phyloP scores from a whole-genome alignment of 2,113 vertebrate species.

The Clinocottus analis region DNA sequence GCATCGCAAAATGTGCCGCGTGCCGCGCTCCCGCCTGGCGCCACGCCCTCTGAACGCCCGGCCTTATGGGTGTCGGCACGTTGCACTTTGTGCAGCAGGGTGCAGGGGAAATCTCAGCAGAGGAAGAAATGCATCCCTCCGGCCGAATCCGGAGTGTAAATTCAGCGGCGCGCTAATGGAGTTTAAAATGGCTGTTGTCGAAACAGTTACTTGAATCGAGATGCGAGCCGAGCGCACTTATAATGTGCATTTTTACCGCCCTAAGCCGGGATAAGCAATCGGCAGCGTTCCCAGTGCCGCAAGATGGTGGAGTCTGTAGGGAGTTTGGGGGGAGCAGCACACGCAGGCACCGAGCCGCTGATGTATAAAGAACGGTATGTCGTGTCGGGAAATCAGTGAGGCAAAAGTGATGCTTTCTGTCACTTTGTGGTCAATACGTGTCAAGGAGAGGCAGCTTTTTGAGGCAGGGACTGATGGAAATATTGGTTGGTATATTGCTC shows the following conservation, averaged over 20 bases:
- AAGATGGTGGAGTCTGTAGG: constrained; percentile 2
- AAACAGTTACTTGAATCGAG: constrained; percentile 35
- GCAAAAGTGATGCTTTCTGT: not conserved
- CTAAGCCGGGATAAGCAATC: not conserved
- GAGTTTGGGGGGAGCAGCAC: not conserved
- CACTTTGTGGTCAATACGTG: not conserved
- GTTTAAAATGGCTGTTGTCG: constrained; percentile 45
- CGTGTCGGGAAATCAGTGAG: not conserved
- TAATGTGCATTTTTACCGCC: constrained; percentile 33
- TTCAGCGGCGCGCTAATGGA: constrained; percentile 32
- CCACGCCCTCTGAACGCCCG: constrained; percentile 25
- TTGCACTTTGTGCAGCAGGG: no score
- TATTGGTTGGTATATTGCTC: not conserved
- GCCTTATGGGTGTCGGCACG: no score
- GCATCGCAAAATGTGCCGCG: no score
- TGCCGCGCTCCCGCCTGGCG: no score
- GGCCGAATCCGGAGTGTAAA: no score
- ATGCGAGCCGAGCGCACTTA: constrained; percentile 12
- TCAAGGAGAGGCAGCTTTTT: not conserved
- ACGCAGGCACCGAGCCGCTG: not conserved
- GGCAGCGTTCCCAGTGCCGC: not conserved
- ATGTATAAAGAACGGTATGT: not conserved
- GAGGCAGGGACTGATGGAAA: not conserved
- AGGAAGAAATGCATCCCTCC: constrained; percentile 39
- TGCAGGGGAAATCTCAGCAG: constrained; percentile 6